These are phyloP conservation scores for Papilio machaon DNA, from an alignment of 1,140 invertebrate species.

Conservation along the genomic window DNA sequence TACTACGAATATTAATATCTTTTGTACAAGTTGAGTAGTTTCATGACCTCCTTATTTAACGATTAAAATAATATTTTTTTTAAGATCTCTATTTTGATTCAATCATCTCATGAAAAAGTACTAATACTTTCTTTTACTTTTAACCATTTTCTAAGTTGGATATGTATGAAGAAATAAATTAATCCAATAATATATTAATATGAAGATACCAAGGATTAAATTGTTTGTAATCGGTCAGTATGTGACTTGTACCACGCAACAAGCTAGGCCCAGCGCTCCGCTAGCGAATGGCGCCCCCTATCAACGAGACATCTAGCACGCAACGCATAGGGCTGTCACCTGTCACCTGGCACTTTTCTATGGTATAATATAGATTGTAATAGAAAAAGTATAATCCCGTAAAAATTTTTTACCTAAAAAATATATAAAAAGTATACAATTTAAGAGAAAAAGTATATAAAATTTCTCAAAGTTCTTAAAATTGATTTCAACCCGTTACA, in stretches of 20 bases:
- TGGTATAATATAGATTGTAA: not conserved
- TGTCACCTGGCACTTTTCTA: not conserved
- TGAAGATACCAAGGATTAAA: not conserved
- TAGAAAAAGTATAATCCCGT: not conserved
- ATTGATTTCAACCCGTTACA: too few species aligned
- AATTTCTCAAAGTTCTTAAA: too few species aligned
- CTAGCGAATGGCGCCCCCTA: conserved; percentile 54
- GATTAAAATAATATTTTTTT: too few species aligned
- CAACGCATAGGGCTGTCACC: conserved; percentile 42
- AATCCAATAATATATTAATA: not conserved
- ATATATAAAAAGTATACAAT: not conserved
- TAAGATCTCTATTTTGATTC: too few species aligned
- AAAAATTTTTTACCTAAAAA: not conserved
- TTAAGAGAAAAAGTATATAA: too few species aligned
- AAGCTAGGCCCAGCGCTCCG: conserved; percentile 64
- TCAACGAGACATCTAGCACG: conserved; percentile 62
- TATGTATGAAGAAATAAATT: not conserved
- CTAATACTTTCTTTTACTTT: not conserved
- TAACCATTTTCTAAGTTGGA: not conserved
- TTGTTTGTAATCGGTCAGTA: conserved; percentile 33
- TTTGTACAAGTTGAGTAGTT: not conserved
- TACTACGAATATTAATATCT: not conserved
- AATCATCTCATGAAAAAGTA: not conserved
- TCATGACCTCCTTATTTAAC: not conserved
- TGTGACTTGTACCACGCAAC: conserved; percentile 39